Base-by-base conservation (phyloP, 2,888 invertebrate genomes). In the Parnassius mnemosyne region DNA sequence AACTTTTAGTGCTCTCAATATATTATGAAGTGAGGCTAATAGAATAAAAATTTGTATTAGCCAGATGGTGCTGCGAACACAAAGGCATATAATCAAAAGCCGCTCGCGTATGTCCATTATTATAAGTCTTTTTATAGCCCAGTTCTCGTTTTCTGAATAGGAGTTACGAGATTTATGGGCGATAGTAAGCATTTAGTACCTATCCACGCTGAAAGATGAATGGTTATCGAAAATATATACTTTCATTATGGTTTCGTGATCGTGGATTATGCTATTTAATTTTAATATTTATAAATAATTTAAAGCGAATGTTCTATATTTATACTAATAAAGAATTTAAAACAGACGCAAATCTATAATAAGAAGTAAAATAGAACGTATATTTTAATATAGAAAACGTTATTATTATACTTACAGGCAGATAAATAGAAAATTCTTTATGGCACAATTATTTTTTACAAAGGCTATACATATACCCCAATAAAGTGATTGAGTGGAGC, bases 31-130 rank as follows among this genome's bases (percentile, higher is more conserved):
- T 12, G 53, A 50, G 60, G 50, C 47, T 50, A 56, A 56, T 53
- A 60, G 66, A 66, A 66, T 68, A 59, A 61, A 65, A 59, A 61
- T 57, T 57, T n/a, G 2, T 58, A 61, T 68, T 57, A 60, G 52
- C 62, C 65, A 69, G 66, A 65, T 69, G 69, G 60, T 68, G 69
- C 71, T 70, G 53, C 52, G 57, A 69, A 63, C 68, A 75, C 74
- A 79, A 79, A 74, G 72, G 69, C 12, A 63, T 60, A 68, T 77
- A 76, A 79, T 81, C 74, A 78, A 77, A 80, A 75, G 74, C 71
- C 69, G 68, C 68, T 71, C 68, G 69, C 58, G 65, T 67, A 67
- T 67, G 68, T 70, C 69, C 69, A 71, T 72, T 71, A 72, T 74
- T 69, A 71, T 71, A 72, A 61, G 68, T 64, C 65, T 67, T 72